Evolutionary conservation across 2,888 invertebrate species (phyloP).

Genomic region (Drosophila affinis): DNA sequence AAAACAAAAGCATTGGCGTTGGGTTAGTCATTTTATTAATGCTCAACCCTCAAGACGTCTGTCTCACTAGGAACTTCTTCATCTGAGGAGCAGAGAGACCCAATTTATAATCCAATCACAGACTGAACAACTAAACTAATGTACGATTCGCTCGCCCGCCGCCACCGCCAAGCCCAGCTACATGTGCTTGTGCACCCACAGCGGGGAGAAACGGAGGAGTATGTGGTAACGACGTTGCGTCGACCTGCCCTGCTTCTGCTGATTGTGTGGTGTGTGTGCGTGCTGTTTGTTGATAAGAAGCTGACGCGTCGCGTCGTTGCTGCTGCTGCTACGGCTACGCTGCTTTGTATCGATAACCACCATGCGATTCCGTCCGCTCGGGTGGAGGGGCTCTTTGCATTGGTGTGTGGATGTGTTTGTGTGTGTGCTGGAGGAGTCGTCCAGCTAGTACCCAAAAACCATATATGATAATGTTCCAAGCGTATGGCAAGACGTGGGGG

Average conservation of each 20-base stretch:
- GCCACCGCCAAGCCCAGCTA: conserved; percentile 45
- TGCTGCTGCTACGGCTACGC: conserved; percentile 32
- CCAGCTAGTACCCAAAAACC: conserved; percentile 31
- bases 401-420: neutral
- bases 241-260: conserved; percentile 25
- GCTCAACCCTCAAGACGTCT: conserved; percentile 1
- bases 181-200: conserved; percentile 27
- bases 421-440: conserved; percentile 2
- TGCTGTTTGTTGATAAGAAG: conserved; percentile 72
- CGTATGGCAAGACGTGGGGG: neutral
- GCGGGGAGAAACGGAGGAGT: neutral
- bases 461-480: neutral
- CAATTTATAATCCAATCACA: conserved; percentile 59
- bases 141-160: conserved; percentile 58
- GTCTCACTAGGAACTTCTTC: conserved; percentile 80
- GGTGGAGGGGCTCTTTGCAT: neutral
- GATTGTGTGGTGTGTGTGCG: conserved; percentile 50
- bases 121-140: conserved; percentile 62
- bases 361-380: conserved; percentile 8
- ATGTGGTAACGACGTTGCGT: conserved; percentile 41
- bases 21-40: conserved; percentile 15
- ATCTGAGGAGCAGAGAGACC: conserved; percentile 53
- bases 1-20: conserved; percentile 25
- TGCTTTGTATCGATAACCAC: conserved; percentile 61
- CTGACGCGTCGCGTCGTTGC: conserved; percentile 43